A percentile compares a stretch with the other conserved stretches of the same genome.
Evolutionary conservation across 2,113 vertebrate genomes (phyloP).

Genomic region (Osmerus eperlanus): DNA sequence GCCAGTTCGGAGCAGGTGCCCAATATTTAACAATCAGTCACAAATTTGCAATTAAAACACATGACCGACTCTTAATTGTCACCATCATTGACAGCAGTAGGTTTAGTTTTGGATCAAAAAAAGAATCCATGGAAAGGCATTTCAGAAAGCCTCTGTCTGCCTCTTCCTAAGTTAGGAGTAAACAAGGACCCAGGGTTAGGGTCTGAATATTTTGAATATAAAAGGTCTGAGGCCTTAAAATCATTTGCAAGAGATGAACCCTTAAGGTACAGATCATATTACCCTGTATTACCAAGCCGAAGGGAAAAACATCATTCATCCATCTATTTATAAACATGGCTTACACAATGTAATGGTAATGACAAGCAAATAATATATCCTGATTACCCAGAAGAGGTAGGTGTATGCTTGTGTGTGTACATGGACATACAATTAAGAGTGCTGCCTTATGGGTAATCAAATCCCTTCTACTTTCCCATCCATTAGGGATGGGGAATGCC

Average conservation of each 20-base stretch:
- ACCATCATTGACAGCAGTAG: conserved; percentile 12
- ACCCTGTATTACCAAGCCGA: too few species aligned
- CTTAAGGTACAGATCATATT: too few species aligned
- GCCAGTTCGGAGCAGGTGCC: too few species aligned
- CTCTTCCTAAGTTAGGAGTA: conserved; percentile 12
- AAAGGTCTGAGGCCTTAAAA: too few species aligned
- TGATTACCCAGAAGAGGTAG: too few species aligned
- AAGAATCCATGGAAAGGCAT: conserved; percentile 46
- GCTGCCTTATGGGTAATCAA: conserved; percentile 58
- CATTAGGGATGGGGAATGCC: conserved; percentile 44
- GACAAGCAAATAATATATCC: too few species aligned
- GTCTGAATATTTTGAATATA: neutral
- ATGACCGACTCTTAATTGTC: conserved; percentile 11
- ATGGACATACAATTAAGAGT: neutral
- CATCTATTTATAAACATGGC: too few species aligned
- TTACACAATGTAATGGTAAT: too few species aligned
- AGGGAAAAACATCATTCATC: too few species aligned
- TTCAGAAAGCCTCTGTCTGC: conserved; percentile 37
- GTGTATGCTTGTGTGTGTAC: too few species aligned
- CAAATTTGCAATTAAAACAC: neutral
- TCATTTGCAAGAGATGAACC: too few species aligned
- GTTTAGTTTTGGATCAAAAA: conserved; percentile 19
- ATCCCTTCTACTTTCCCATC: conserved; percentile 48
- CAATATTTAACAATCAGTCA: neutral
- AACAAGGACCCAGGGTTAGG: conserved; percentile 8